These are phyloP conservation scores for Gallinago media DNA, from an alignment of 2,113 vertebrate genomes.

Conservation along the genomic window DNA sequence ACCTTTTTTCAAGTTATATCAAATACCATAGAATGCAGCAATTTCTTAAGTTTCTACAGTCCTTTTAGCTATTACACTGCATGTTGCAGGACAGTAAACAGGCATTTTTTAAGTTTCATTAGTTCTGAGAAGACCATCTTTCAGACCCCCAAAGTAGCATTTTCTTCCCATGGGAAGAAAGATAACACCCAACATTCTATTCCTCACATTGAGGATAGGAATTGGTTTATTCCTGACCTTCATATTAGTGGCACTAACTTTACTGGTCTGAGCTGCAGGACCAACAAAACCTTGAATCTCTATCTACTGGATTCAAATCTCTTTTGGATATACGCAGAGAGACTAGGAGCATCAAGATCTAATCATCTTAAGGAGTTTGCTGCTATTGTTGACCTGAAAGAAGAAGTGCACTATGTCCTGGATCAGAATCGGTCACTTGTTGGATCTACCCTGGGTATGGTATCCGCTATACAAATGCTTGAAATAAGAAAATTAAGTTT, in stretches of 20 bases:
- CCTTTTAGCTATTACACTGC: slow-evolving; percentile 88
- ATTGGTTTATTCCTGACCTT: slow-evolving; percentile 41
- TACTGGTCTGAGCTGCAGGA: slow-evolving; percentile 90
- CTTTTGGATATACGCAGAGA: slow-evolving; percentile 91
- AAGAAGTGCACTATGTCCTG: slow-evolving; percentile 93
- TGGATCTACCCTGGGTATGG: slow-evolving; percentile 85
- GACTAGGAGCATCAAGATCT: slow-evolving; percentile 84
- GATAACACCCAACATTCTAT: slow-evolving; percentile 41
- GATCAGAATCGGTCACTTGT: slow-evolving; percentile 79
- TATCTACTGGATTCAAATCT: slow-evolving; percentile 92
- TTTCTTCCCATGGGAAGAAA: slow-evolving; percentile 77
- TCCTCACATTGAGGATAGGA: slow-evolving; percentile 85
- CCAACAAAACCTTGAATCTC: slow-evolving; percentile 95
- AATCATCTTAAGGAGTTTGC: slow-evolving; percentile 80
- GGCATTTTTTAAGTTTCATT: slow-evolving; percentile 59
- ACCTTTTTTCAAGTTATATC: slow-evolving; percentile 74
- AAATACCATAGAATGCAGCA: slow-evolving; percentile 80
- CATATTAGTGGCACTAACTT: slow-evolving; percentile 61
- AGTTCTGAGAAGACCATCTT: slow-evolving; percentile 58
- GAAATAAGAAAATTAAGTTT: neutral
- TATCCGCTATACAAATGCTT: neutral
- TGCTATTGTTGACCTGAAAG: slow-evolving; percentile 90
- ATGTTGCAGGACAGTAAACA: slow-evolving; percentile 86
- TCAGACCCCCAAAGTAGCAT: slow-evolving; percentile 43
- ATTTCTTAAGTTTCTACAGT: slow-evolving; percentile 85